Conservation (phyloP, 2,113 vertebrate species). For the Ciconia stormi region DNA sequence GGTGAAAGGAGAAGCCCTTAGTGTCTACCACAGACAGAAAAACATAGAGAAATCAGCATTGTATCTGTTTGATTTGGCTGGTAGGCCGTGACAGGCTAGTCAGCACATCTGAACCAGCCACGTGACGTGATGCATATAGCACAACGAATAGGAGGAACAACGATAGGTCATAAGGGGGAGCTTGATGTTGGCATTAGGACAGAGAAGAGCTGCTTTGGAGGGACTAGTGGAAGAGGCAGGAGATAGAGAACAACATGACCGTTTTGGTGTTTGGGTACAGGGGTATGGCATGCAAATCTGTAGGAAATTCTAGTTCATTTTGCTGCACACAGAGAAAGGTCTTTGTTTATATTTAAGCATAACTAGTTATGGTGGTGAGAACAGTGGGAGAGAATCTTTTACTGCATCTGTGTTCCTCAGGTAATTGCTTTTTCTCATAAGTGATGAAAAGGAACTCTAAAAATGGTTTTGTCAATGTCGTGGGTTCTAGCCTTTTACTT, state of each 20-base stretch:
- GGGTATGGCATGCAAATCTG: background rate
- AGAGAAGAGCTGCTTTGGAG: background rate
- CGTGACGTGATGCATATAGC: accelerated
- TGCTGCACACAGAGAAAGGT: background rate
- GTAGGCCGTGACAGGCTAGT: background rate
- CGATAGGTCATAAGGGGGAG: accelerated
- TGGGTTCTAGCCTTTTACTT: background rate
- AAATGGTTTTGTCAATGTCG: background rate
- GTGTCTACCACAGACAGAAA: background rate
- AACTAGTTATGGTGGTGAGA: background rate
- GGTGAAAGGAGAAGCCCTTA: background rate
- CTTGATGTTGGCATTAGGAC: background rate
- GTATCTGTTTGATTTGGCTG: background rate
- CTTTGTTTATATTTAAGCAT: background rate
- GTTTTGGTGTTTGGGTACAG: background rate
- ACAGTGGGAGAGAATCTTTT: background rate
- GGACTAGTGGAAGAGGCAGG: background rate
- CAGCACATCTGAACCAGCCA: background rate
- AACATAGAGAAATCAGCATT: background rate
- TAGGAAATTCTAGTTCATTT: background rate
- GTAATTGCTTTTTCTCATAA: background rate
- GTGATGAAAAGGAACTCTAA: background rate
- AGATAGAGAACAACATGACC: background rate
- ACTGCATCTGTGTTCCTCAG: background rate
- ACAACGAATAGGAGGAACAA: background rate